Evolutionary conservation across 1,140 invertebrate species (phyloP), one percentile per base, ranked within the genome.

Genomic region (Heliothis subflexa): DNA sequence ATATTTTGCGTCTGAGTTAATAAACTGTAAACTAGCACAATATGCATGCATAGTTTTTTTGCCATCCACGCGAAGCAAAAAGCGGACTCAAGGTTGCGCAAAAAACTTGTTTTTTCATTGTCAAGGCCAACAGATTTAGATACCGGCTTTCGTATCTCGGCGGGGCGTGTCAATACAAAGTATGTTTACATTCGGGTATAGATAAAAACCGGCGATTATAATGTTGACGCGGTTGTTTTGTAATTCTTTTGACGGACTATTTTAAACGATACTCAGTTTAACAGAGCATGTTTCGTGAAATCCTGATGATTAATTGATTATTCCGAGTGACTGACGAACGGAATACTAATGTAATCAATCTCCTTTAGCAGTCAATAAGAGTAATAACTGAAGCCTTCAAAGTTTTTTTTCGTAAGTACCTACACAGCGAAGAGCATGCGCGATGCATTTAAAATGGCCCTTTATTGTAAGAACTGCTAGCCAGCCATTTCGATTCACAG

Each of bases 111-210:
- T 91, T 92, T 92, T 94, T 94, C 93, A 94, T 88, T 94, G 92
- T 82, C 93, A 94, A 94, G 93, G 93, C 88, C 93, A 92, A 78
- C 84, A 82, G 86, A 91, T 91, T 93, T 92, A 93, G 93, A 94
- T 94, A 94, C 88, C 90, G 86, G 82, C 88, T 89, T 81, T 88
- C 85, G 84, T 94, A 92, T 93, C 91, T 85, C 85, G 83, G 78
- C 78, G 86, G 61, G 90, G 85, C 86, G 88, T 90, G 91, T 93
- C 91, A 93, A 91, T 87, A 89, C 81, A 82, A 82, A 84, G 85
- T 88, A 83, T 91, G 89, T 93, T 92, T 91, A 92, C 88, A 91
- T 93, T 91, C 83, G 71, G 83, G 79, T 72, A 50, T 47, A 83
- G 86, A 90, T 88, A 91, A 91, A 88, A 91, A 88, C 87, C 62